phyloP scores from a whole-genome alignment of 2,797 vertebrate species.

The Paguma larvata region DNA sequence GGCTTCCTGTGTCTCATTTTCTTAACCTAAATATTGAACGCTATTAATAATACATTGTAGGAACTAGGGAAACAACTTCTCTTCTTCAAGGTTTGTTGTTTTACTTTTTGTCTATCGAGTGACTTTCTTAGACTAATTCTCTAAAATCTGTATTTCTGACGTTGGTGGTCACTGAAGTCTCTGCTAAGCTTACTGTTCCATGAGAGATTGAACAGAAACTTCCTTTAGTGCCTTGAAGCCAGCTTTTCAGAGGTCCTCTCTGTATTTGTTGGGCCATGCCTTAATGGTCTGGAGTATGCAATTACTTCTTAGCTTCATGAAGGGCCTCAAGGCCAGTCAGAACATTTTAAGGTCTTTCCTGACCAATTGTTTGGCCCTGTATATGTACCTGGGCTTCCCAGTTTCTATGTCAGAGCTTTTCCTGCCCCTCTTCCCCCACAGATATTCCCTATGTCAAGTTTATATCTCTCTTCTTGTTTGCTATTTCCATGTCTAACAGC shows the following conservation, averaged over 20 bases:
- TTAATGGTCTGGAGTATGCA: not conserved
- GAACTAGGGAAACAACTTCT: not conserved
- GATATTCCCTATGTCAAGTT: not conserved
- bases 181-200: not conserved
- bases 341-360: not conserved
- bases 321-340: not conserved
- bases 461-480: not conserved
- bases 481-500: not conserved
- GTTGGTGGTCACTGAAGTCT: not conserved
- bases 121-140: not conserved
- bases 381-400: not conserved
- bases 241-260: not conserved
- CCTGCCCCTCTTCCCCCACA: fast-evolving
- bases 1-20: not conserved
- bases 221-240: not conserved
- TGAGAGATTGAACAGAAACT: not conserved
- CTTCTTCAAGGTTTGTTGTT: not conserved
- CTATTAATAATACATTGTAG: not conserved
- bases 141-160: not conserved
- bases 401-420: not conserved
- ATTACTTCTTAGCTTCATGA: not conserved
- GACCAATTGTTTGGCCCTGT: no score
- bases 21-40: not conserved
- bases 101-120: not conserved
- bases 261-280: not conserved